These are phyloP conservation scores for Siderastrea siderea DNA, from an alignment of 92 coral and sea anemone species.

Conservation along the genomic window DNA sequence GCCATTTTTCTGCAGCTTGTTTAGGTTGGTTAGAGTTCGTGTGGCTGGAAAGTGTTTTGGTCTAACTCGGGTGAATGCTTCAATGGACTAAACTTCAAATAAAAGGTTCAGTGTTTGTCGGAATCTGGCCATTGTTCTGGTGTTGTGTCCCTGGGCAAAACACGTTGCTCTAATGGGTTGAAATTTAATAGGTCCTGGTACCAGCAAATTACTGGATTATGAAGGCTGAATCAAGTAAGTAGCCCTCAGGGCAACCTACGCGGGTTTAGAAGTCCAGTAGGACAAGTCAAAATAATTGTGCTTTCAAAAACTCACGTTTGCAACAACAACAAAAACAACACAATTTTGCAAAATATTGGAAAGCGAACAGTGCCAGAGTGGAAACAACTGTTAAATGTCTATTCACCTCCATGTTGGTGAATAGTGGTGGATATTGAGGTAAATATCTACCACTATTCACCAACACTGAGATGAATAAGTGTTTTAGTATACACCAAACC, in stretches of 20 bases:
- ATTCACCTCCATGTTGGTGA: too few relatives aligned
- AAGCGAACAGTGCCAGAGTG: too few relatives aligned
- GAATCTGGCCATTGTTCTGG: neutral
- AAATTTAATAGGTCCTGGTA: neutral
- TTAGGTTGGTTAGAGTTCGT: neutral
- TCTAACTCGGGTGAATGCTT: neutral
- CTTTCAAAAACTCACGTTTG: too few relatives aligned
- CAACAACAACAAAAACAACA: too few relatives aligned
- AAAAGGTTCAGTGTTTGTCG: neutral
- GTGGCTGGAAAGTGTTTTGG: neutral
- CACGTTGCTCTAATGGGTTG: neutral
- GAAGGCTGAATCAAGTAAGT: neutral
- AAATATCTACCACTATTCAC: too few relatives aligned
- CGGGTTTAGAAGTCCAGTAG: neutral
- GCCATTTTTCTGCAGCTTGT: neutral
- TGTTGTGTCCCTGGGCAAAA: conserved; percentile 6
- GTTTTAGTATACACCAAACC: too few relatives aligned
- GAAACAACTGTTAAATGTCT: too few relatives aligned
- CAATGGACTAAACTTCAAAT: neutral
- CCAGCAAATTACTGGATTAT: neutral
- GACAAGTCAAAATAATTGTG: neutral
- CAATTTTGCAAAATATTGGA: too few relatives aligned
- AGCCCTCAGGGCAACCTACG: neutral
- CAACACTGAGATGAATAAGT: too few relatives aligned
- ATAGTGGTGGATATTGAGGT: too few relatives aligned